Percentiles rank a stretch among this genome's conserved stretches.
These are phyloP conservation scores for Tiphia femorata DNA, from an alignment of 2,888 invertebrate species.

Conservation along the genomic window DNA sequence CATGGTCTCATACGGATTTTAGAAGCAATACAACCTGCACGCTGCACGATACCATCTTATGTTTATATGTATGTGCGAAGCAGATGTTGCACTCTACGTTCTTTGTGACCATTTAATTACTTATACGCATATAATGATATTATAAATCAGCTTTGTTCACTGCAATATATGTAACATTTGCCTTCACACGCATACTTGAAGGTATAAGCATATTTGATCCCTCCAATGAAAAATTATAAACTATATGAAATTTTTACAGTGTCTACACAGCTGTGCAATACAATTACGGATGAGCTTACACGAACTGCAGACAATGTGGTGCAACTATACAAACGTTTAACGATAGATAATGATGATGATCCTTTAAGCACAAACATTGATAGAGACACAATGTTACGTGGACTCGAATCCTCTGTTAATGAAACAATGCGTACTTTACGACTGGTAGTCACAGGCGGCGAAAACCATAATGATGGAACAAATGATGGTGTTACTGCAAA, in stretches of 20 bases:
- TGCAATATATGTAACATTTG: neutral
- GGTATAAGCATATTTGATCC: neutral
- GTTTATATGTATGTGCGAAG: slow-evolving; percentile 2
- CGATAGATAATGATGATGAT: slow-evolving; percentile 70
- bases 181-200: neutral
- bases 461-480: slow-evolving; percentile 38
- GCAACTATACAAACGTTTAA: slow-evolving; percentile 77
- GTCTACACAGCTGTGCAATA: slow-evolving; percentile 75
- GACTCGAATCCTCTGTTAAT: slow-evolving; percentile 65
- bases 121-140: neutral
- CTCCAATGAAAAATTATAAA: neutral
- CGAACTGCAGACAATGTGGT: slow-evolving; percentile 79
- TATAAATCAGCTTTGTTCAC: neutral
- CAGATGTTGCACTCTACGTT: slow-evolving; percentile 9
- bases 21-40: slow-evolving; percentile 47
- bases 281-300: slow-evolving; percentile 76
- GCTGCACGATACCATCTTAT: slow-evolving; percentile 49
- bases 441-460: slow-evolving; percentile 58
- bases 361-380: slow-evolving; percentile 53
- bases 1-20: slow-evolving; percentile 65
- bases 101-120: slow-evolving; percentile 1
- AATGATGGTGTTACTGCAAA: slow-evolving; percentile 58
- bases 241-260: slow-evolving; percentile 66
- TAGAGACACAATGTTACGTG: slow-evolving; percentile 70
- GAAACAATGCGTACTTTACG: slow-evolving; percentile 68